Evolutionary conservation across 2,888 invertebrate species (phyloP).

Genomic region (Arctia plantaginis): DNA sequence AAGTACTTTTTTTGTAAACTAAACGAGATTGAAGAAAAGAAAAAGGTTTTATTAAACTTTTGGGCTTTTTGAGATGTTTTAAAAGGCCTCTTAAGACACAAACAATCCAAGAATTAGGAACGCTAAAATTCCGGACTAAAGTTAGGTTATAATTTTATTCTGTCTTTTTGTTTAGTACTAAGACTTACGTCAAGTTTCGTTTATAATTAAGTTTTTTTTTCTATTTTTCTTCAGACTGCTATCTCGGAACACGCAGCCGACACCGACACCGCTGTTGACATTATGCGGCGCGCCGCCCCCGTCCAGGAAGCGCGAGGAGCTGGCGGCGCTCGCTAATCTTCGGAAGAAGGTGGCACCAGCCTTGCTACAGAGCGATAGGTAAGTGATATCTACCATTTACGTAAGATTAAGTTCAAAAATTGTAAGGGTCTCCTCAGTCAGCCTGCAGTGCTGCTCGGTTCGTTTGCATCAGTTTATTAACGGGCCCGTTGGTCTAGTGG

Average conservation of each 20-base stretch:
- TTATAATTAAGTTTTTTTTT: not conserved
- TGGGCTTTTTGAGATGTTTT: not conserved
- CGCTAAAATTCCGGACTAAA: not conserved
- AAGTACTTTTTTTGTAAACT: no score
- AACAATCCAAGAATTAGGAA: not conserved
- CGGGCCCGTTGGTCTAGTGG: no score
- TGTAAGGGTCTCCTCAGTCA: no score
- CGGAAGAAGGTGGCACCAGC: slow-evolving; percentile 89
- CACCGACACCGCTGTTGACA: slow-evolving; percentile 78
- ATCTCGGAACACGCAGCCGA: slow-evolving; percentile 66
- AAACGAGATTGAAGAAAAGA: no score
- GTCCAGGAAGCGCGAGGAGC: slow-evolving; percentile 90
- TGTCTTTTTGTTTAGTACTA: not conserved
- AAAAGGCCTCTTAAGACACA: not conserved
- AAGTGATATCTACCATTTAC: slow-evolving; percentile 23
- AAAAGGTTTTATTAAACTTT: not conserved
- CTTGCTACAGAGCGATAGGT: slow-evolving; percentile 77
- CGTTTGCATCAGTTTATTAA: no score
- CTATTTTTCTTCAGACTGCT: slow-evolving; percentile 57
- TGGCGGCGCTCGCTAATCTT: slow-evolving; percentile 89
- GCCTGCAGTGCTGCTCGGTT: no score
- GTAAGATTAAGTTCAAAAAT: not conserved
- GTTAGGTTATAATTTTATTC: not conserved
- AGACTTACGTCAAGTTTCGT: not conserved
- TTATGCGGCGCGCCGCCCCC: slow-evolving; percentile 85